Base-by-base conservation (phyloP, 1,140 invertebrate species). In the Globodera ellingtonae region DNA sequence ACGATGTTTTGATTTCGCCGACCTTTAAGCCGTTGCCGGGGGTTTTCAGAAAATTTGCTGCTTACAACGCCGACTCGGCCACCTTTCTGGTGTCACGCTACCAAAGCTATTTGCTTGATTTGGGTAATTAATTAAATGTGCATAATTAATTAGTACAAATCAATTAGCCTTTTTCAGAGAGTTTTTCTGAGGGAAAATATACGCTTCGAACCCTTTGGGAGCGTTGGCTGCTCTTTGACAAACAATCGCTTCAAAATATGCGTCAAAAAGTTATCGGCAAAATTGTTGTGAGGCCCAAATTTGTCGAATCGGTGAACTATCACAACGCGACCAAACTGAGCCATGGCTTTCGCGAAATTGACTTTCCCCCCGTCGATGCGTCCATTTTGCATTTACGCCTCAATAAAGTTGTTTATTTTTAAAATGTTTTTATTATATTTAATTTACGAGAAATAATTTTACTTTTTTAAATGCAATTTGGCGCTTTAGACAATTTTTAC, bases 1-100 rank as follows among this genome's bases (percentile, higher is more conserved):
- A 82, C 59, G 81, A 82, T 10, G 1, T 82, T 21, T 75, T 82
- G 44, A 75, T 82, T n/a, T 72, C 81, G 59, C 73, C 59, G 35
- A 66, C 73, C 15, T 59, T 81, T 15, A 7, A 13, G 8, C 71
- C 79, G 21, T 44, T 79, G 65, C 48, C 66, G 4, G 44, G 15
- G 9, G 10, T 78, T 44, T 70, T 78, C n/a, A 56, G 47, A 47
- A 18, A 78, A 7, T 70, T 78, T 70, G 48, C 71, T 9, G 50
- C 24, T 3, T 56, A 66, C 13, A 46, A 75, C 13, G 56, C 59
- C 15, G 67, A 69, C 35, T 56, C 66, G 3, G 76, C 76, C 44
- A 66, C 76, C 15, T 78, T 78, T 70, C 7, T 78, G 24, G 67
- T 67, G 50, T 4, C 21, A 47, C 67, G 76, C 35, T 70, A 46